Evolutionary conservation across 1,140 invertebrate species (phyloP).

Genomic region (Dysdera silvatica): DNA sequence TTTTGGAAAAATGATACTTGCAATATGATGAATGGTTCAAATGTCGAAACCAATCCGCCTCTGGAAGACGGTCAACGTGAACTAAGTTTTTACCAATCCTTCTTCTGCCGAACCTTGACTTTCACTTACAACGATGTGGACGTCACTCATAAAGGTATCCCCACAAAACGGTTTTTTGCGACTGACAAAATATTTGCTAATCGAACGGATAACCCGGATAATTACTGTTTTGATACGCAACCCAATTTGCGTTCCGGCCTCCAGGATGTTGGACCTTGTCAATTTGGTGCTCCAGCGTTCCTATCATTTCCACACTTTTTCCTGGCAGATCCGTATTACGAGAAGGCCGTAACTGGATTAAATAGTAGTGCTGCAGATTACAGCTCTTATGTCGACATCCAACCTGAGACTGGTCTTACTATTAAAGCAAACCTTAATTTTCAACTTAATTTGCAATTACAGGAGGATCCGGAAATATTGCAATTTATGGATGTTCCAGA

Average conservation of each 20-base stretch:
- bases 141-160: not conserved
- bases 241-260: constrained; percentile 8
- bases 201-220: constrained; percentile 14
- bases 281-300: constrained; percentile 50
- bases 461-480: constrained; percentile 2
- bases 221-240: constrained; percentile 9
- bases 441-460: constrained; percentile 14
- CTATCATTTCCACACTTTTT: constrained; percentile 74
- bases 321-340: constrained; percentile 52
- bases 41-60: constrained; percentile 14
- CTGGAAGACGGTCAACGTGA: not conserved
- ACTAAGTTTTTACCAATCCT: constrained; percentile 16
- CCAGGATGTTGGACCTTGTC: constrained; percentile 13
- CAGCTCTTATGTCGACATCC: constrained; percentile 6
- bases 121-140: constrained; percentile 9
- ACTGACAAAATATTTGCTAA: constrained; percentile 2
- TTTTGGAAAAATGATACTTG: constrained; percentile 30
- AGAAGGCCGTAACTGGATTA: constrained; percentile 5
- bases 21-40: constrained; percentile 32
- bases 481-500: constrained; percentile 32
- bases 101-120: constrained; percentile 15
- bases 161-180: constrained; percentile 2
- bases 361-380: not conserved
- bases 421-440: constrained; percentile 1
- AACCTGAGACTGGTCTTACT: constrained; percentile 8